phyloP scores from a whole-genome alignment of 2,888 invertebrate genomes.

The Seira musarum region DNA sequence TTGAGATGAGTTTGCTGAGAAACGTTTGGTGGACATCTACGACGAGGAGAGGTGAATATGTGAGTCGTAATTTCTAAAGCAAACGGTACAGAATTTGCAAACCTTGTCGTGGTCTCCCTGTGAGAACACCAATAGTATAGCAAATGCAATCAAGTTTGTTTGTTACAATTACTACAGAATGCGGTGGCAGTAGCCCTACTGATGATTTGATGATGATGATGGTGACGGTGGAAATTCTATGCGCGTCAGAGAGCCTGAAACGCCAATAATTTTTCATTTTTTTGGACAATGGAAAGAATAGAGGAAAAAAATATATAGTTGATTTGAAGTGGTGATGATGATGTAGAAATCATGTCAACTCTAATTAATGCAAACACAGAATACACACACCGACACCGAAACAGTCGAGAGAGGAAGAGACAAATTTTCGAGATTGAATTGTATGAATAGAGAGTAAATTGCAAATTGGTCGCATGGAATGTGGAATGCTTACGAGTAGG shows the following conservation, averaged over 20 bases:
- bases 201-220: neutral
- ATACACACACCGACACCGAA: neutral
- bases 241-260: slow-evolving; percentile 11
- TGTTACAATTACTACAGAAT: slow-evolving; percentile 4
- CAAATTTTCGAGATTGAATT: slow-evolving; percentile 15
- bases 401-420: neutral
- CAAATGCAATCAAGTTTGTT: slow-evolving; percentile 1
- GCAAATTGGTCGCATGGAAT: slow-evolving; percentile 16
- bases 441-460: slow-evolving; percentile 10
- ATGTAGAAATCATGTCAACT: slow-evolving; percentile 19
- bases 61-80: no score
- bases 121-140: no score
- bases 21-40: no score
- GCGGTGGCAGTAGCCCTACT: neutral
- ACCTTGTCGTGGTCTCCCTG: no score
- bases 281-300: neutral
- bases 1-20: no score
- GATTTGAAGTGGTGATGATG: slow-evolving; percentile 14
- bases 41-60: no score
- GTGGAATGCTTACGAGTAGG: neutral
- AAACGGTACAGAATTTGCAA: no score
- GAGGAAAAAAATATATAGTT: neutral
- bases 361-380: slow-evolving; percentile 16
- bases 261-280: slow-evolving; percentile 11
- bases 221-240: neutral